A percentile compares a stretch with the other conserved stretches of the same genome.
These are phyloP conservation scores for Blastobasis lacticolella DNA, from an alignment of 2,888 invertebrate species.

Conservation along the genomic window DNA sequence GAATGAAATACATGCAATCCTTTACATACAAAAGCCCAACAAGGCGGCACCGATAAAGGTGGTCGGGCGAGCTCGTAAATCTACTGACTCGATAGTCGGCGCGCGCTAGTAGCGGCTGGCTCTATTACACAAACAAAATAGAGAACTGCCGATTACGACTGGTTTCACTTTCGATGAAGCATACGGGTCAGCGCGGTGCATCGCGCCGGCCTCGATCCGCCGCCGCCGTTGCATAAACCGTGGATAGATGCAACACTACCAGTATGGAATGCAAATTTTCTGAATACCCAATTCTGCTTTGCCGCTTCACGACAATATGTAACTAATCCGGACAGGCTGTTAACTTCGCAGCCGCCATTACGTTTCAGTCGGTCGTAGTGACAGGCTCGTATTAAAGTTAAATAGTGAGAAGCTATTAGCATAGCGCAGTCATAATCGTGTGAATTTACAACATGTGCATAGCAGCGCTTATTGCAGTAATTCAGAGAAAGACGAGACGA, in stretches of 20 bases:
- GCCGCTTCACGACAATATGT: background rate
- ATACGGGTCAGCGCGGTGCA: constrained; percentile 45
- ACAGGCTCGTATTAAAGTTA: background rate
- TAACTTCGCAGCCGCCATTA: no score
- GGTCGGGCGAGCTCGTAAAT: no score
- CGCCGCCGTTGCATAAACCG: constrained; percentile 20
- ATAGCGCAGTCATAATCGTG: constrained; percentile 18
- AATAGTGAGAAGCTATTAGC: constrained; percentile 1
- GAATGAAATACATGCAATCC: no score
- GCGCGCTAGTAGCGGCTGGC: constrained; percentile 13
- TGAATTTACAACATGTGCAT: constrained; percentile 29
- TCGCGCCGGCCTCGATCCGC: constrained; percentile 25
- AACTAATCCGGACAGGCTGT: no score
- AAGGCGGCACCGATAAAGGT: no score
- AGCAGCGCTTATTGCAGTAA: constrained; percentile 23
- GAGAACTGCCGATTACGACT: constrained; percentile 41
- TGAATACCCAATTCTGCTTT: background rate
- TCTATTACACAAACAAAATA: constrained; percentile 28
- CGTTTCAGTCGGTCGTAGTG: background rate
- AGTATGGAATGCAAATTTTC: constrained; percentile 10
- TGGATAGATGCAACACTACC: constrained; percentile 15
- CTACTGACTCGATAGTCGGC: no score
- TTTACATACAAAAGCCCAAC: no score
- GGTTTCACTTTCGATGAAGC: constrained; percentile 59
- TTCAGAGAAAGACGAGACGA: constrained; percentile 31